Percentiles rank a stretch among this genome's conserved stretches.
phyloP scores from a whole-genome alignment of 2,113 vertebrate genomes.

The Hystrix cristata region DNA sequence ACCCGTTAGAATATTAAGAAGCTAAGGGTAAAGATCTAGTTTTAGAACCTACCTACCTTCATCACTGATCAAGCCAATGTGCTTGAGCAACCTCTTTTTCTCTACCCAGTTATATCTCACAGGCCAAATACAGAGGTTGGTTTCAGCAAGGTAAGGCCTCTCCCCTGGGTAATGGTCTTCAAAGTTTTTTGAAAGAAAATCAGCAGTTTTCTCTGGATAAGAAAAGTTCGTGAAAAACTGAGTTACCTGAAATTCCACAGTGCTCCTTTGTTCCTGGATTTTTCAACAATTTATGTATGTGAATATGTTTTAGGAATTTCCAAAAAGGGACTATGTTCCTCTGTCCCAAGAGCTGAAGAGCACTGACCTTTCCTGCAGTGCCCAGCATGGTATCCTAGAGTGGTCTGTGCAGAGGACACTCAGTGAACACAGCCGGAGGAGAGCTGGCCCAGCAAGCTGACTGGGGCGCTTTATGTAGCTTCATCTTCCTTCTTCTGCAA shows the following conservation, averaged over 20 bases:
- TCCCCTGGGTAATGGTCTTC: background rate
- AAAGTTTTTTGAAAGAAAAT: background rate
- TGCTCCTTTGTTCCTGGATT: background rate
- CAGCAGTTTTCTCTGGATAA: background rate
- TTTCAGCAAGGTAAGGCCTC: background rate
- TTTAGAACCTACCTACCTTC: background rate
- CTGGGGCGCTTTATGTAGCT: background rate
- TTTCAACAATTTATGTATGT: background rate
- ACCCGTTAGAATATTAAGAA: background rate
- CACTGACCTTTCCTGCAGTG: background rate
- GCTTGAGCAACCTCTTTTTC: background rate
- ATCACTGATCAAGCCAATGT: background rate
- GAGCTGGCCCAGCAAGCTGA: background rate
- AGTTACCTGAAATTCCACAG: background rate
- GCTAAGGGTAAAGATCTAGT: background rate
- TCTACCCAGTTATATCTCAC: background rate
- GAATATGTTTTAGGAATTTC: background rate
- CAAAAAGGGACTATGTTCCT: accelerated
- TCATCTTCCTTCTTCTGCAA: background rate
- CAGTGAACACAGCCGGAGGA: accelerated
- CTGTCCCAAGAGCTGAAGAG: background rate
- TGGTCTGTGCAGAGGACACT: background rate
- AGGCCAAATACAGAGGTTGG: background rate
- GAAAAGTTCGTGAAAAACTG: background rate
- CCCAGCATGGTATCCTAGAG: background rate